Conservation (phyloP, 2,888 invertebrate species). For the Heliconius erato region DNA sequence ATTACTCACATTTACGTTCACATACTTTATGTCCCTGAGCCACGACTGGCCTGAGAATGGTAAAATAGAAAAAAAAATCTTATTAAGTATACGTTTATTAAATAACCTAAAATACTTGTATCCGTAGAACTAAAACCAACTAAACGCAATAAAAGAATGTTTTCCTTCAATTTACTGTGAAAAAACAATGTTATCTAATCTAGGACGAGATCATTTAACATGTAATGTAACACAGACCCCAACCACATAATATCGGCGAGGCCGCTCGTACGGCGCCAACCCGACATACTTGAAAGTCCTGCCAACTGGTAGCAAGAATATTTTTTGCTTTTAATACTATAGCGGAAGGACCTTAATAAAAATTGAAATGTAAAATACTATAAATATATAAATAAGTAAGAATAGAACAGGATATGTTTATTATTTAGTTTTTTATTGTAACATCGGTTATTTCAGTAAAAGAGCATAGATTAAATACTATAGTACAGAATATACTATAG, state of each 20-base stretch:
- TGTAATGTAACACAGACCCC: slow-evolving; percentile 35
- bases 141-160: not conserved
- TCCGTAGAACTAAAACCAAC: not conserved
- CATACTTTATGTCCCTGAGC: too few species aligned
- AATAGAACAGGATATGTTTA: not conserved
- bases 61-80: too few species aligned
- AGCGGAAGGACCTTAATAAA: slow-evolving; percentile 15
- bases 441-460: not conserved
- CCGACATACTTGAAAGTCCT: slow-evolving; percentile 66
- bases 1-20: too few species aligned
- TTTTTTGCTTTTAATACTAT: slow-evolving; percentile 38
- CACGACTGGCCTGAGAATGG: too few species aligned
- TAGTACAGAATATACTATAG: too few species aligned
- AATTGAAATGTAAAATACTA: not conserved
- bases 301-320: slow-evolving; percentile 64
- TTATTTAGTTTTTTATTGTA: not conserved
- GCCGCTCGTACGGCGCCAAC: slow-evolving; percentile 65
- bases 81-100: not conserved
- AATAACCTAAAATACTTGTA: not conserved
- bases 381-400: not conserved
- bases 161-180: not conserved
- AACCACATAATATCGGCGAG: slow-evolving; percentile 67
- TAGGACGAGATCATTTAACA: slow-evolving; percentile 38
- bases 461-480: too few species aligned
- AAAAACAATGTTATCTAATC: slow-evolving; percentile 33